These are phyloP conservation scores for Tonatia bakeri DNA, from an alignment of 2,113 vertebrate genomes.

Conservation along the genomic window DNA sequence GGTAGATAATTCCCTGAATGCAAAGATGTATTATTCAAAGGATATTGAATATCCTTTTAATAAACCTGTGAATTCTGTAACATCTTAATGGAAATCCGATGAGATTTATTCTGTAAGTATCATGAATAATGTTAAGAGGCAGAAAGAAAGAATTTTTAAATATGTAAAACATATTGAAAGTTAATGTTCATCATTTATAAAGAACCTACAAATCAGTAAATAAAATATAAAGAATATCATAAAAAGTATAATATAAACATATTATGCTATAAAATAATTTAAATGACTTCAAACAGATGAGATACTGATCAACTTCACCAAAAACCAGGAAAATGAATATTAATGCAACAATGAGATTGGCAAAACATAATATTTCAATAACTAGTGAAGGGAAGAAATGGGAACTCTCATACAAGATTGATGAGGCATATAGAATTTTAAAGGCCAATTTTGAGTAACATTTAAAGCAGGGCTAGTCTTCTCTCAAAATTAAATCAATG, in stretches of 20 bases:
- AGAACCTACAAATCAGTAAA: neutral
- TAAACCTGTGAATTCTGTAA: neutral
- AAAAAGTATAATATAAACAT: neutral
- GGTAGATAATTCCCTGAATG: neutral
- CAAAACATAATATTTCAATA: neutral
- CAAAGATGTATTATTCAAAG: neutral
- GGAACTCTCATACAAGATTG: slow-evolving; percentile 8
- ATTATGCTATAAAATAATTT: neutral
- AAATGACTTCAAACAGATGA: neutral
- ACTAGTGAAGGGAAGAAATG: neutral
- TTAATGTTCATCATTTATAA: neutral
- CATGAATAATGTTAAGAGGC: neutral
- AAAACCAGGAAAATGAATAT: neutral
- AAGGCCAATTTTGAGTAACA: neutral
- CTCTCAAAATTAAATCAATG: neutral
- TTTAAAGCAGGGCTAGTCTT: neutral
- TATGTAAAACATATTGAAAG: neutral
- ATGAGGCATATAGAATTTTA: neutral
- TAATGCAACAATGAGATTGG: neutral
- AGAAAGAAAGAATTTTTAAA: neutral
- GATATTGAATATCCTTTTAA: neutral
- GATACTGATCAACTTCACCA: neutral
- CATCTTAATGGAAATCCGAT: neutral
- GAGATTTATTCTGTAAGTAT: neutral
- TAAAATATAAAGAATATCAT: neutral